A percentile compares a stretch with the other conserved stretches of the same genome.
These are phyloP conservation scores for Drosophila fuyamai DNA, from an alignment of 1,140 invertebrate species.

Conservation along the genomic window DNA sequence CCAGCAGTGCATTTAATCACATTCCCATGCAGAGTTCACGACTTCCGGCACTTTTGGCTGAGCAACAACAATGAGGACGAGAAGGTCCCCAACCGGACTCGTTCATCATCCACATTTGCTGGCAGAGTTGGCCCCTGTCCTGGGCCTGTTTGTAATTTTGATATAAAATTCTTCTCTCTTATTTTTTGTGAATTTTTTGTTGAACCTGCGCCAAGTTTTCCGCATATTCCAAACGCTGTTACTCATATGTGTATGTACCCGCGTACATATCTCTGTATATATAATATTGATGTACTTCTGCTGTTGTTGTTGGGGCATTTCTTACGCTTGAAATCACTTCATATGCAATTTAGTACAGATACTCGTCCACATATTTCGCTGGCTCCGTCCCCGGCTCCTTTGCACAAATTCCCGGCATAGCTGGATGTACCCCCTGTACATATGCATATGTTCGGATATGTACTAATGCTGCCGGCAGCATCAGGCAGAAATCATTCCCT, in stretches of 20 bases:
- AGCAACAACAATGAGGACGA: conserved; percentile 13
- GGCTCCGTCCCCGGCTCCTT: conserved; percentile 22
- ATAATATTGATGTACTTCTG: conserved; percentile 62
- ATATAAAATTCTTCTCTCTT: conserved; percentile 62
- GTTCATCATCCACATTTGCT: conserved; percentile 61
- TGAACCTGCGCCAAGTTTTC: conserved; percentile 80
- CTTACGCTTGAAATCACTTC: conserved; percentile 81
- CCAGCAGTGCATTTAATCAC: conserved; percentile 76
- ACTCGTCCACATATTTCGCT: conserved; percentile 20
- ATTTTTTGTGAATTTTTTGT: conserved; percentile 40
- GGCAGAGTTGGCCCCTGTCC: conserved; percentile 46
- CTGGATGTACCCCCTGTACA: conserved; percentile 58
- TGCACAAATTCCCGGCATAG: conserved; percentile 72
- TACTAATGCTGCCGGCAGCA: conserved; percentile 43
- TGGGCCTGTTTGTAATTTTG: conserved; percentile 71
- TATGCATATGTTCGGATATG: conserved; percentile 50
- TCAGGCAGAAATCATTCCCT: conserved; percentile 60
- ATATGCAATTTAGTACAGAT: conserved; percentile 80
- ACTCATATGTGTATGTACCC: conserved; percentile 18
- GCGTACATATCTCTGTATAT: conserved; percentile 13
- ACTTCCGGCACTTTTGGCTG: conserved; percentile 68
- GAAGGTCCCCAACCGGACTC: conserved; percentile 37
- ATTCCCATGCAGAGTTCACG: conserved; percentile 50
- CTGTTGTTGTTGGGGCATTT: conserved; percentile 50
- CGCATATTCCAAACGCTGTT: conserved; percentile 62